Percentiles rank a stretch among this genome's conserved stretches.
These are phyloP conservation scores for Spatula clypeata DNA, from an alignment of 2,797 vertebrate species.

Conservation along the genomic window DNA sequence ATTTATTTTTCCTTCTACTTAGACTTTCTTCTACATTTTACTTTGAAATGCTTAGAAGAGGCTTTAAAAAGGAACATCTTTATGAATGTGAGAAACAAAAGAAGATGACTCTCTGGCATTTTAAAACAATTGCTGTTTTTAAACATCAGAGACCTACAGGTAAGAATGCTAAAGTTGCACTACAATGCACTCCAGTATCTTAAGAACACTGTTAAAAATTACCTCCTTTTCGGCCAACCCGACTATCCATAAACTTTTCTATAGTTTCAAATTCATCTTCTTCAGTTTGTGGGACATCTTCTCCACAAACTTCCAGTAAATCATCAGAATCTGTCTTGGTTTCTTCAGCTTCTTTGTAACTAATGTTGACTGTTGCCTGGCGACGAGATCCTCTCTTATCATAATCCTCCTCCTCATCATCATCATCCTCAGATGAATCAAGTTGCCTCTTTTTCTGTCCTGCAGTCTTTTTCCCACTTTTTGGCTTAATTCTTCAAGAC, in stretches of 20 bases:
- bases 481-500: constrained; percentile 85
- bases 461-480: constrained; percentile 92
- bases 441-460: constrained; percentile 89
- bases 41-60: neutral
- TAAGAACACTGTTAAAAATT: neutral
- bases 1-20: neutral
- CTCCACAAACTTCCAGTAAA: constrained; percentile 95
- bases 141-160: neutral
- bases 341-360: constrained; percentile 99
- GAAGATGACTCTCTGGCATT: neutral
- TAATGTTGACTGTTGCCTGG: constrained; percentile 96
- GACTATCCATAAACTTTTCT: constrained; percentile 95
- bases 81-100: neutral
- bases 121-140: neutral
- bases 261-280: constrained; percentile 99
- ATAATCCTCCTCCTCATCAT: constrained; percentile 80
- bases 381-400: constrained; percentile 94
- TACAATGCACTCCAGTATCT: neutral
- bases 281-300: constrained; percentile 95
- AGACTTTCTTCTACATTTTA: neutral
- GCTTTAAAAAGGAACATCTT: neutral
- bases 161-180: neutral
- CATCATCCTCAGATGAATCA: constrained; percentile 87
- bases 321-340: constrained; percentile 98
- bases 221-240: constrained; percentile 95